A percentile compares a stretch with the other conserved stretches of the same genome.
These are phyloP conservation scores for Pogonocherus hispidulus DNA, from an alignment of 2,888 invertebrate species.

Conservation along the genomic window DNA sequence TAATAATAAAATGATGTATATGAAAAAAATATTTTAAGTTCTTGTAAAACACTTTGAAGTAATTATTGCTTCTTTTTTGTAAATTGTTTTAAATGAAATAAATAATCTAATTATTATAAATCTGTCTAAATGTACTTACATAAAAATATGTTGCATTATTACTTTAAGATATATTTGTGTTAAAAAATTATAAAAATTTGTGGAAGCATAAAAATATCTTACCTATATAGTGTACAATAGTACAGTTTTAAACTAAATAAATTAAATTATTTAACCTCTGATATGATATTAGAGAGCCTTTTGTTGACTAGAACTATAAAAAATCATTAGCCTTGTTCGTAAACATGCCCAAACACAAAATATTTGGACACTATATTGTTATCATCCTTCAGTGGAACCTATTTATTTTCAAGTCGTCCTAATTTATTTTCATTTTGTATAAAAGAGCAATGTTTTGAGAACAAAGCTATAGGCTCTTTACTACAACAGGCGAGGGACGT, in stretches of 20 bases:
- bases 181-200: background rate
- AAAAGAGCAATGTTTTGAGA: too few species aligned
- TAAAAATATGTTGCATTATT: slow-evolving; percentile 31
- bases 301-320: slow-evolving; percentile 12
- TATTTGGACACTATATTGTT: background rate
- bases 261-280: slow-evolving; percentile 12
- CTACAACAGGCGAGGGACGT: too few species aligned
- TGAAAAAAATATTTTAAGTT: too few species aligned
- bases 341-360: background rate
- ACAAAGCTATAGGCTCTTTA: too few species aligned
- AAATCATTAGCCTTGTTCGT: background rate
- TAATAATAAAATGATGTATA: too few species aligned
- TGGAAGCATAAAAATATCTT: slow-evolving; percentile 27
- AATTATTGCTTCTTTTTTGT: too few species aligned
- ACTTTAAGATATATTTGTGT: background rate
- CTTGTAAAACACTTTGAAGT: too few species aligned
- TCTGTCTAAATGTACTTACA: background rate
- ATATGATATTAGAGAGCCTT: slow-evolving; percentile 10
- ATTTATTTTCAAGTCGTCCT: too few species aligned
- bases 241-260: slow-evolving; percentile 7
- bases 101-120: background rate
- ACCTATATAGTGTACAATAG: background rate
- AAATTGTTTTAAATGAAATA: too few species aligned
- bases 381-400: background rate
- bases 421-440: too few species aligned